phyloP scores from a whole-genome alignment of 2,113 vertebrate genomes.

The Tautogolabrus adspersus region DNA sequence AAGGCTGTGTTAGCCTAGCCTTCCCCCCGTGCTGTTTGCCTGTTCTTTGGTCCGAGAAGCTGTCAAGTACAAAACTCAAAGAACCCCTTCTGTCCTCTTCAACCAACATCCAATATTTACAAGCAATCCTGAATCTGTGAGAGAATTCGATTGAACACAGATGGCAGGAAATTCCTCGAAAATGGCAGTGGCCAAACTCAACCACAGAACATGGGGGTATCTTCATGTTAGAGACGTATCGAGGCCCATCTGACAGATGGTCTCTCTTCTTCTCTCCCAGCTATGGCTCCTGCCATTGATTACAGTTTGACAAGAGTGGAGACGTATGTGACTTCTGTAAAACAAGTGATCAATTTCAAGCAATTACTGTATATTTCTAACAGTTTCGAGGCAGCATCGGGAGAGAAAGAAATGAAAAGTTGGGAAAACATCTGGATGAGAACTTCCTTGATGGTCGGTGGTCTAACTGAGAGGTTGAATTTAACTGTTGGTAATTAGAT shows the following conservation, averaged over 20 bases:
- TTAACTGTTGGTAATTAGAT: conserved; percentile 81
- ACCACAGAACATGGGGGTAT: conserved; percentile 95
- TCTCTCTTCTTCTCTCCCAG: conserved; percentile 75
- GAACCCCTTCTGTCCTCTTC: conserved; percentile 76
- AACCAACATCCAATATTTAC: conserved; percentile 94
- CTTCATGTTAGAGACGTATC: conserved; percentile 86
- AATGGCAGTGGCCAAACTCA: conserved; percentile 96
- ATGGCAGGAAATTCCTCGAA: conserved; percentile 99
- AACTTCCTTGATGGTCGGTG: conserved; percentile 70
- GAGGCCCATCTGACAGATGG: conserved; percentile 84
- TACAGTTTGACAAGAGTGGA: conserved; percentile 86
- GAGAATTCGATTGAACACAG: conserved; percentile 96
- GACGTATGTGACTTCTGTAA: conserved; percentile 92
- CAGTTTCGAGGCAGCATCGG: conserved; percentile 66
- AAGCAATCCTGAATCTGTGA: conserved; percentile 94
- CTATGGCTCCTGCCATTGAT: conserved; percentile 85
- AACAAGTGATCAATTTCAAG: conserved; percentile 93
- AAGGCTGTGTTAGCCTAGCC: conserved; percentile 19
- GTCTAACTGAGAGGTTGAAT: conserved; percentile 69
- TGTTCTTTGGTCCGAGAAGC: conserved; percentile 80
- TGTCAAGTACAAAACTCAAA: conserved; percentile 84
- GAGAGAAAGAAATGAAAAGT: conserved; percentile 80
- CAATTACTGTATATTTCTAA: conserved; percentile 86
- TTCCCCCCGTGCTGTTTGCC: conserved; percentile 26
- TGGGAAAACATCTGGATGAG: conserved; percentile 51